Percentiles rank a stretch among this genome's conserved stretches.
Evolutionary conservation across 2,113 vertebrate genomes (phyloP).

Genomic region (Mesocricetus auratus): DNA sequence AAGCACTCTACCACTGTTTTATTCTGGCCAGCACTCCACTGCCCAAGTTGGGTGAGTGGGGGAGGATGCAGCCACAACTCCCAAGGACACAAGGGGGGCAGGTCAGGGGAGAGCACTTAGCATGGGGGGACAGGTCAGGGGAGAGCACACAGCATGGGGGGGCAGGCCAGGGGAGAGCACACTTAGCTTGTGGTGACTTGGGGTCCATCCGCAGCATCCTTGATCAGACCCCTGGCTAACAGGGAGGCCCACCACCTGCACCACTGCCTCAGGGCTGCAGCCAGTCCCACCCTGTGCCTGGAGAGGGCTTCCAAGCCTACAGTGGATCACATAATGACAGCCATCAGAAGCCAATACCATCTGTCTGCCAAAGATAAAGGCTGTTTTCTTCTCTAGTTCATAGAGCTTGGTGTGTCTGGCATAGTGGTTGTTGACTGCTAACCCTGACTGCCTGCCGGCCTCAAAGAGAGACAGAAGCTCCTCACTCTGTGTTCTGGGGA

Average conservation of each 20-base stretch:
- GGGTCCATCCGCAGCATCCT: not conserved
- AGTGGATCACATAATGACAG: not conserved
- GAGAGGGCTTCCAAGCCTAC: not conserved
- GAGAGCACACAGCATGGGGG: too few species aligned
- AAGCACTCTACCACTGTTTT: not conserved
- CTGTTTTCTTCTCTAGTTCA: constrained; percentile 58
- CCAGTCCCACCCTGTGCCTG: fast-evolving
- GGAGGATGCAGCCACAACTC: not conserved
- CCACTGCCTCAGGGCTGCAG: not conserved
- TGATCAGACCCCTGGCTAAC: too few species aligned
- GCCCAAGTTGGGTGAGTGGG: not conserved
- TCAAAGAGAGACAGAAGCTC: not conserved
- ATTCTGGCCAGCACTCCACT: not conserved
- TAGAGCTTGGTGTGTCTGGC: not conserved
- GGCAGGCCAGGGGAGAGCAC: too few species aligned
- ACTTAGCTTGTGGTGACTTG: not conserved
- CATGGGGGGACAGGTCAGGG: too few species aligned
- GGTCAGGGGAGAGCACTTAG: too few species aligned
- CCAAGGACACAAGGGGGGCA: not conserved
- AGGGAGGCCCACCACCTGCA: not conserved
- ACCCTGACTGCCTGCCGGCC: not conserved
- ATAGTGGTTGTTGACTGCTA: not conserved
- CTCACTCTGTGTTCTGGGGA: not conserved
- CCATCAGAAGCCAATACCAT: constrained; percentile 43
- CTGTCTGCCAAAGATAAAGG: constrained; percentile 53